A percentile compares a stretch with the other conserved stretches of the same genome.
Conservation (phyloP, 92 coral and sea anemone genomes). For the Bergia puertoricense region DNA sequence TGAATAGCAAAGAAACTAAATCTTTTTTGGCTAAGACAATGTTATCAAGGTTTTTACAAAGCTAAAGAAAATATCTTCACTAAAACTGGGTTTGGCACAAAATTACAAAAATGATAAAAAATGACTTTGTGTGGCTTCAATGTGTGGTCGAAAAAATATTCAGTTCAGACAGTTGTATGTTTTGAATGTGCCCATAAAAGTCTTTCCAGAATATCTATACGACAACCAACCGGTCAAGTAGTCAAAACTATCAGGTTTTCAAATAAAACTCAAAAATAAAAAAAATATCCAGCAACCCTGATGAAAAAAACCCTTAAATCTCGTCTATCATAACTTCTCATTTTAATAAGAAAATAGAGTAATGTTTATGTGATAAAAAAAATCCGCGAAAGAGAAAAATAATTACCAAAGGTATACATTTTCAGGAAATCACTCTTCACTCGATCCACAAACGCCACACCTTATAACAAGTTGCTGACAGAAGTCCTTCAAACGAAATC, state of each 20-base stretch:
- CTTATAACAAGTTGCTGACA: slow-evolving; percentile 42
- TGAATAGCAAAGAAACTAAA: background rate
- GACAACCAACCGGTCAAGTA: background rate
- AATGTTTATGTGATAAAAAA: background rate
- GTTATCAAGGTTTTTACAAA: background rate
- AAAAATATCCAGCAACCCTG: background rate
- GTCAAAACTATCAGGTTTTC: no score
- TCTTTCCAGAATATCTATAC: background rate
- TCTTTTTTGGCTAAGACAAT: no score
- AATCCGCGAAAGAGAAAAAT: background rate
- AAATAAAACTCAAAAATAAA: no score
- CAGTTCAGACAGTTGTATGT: background rate
- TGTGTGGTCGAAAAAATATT: background rate
- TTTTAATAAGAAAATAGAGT: background rate
- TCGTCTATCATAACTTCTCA: background rate
- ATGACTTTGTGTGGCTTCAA: background rate
- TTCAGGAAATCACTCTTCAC: slow-evolving; percentile 23
- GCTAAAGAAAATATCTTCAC: background rate
- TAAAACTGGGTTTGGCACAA: background rate
- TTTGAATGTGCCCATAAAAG: background rate
- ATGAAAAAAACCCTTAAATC: background rate
- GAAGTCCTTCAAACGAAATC: slow-evolving; percentile 28
- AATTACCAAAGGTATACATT: background rate
- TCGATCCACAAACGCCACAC: slow-evolving; percentile 23
- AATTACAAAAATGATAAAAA: background rate